These are phyloP conservation scores for Anabas testudineus DNA, from an alignment of 2,797 vertebrate species.

Conservation along the genomic window DNA sequence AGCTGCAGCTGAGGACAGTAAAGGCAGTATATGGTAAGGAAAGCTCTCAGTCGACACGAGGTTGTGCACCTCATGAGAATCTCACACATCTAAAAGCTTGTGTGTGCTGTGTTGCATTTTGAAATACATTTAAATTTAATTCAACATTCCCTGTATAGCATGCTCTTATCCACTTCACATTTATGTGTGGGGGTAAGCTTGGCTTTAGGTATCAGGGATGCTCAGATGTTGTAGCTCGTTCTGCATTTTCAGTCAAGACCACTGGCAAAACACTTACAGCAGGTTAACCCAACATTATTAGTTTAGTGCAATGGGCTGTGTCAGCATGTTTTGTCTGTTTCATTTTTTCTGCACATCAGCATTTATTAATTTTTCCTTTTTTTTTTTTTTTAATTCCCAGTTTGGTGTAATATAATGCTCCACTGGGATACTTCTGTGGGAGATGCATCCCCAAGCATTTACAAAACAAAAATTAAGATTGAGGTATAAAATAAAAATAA, in stretches of 20 bases:
- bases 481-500: too few relatives aligned
- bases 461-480: too few relatives aligned
- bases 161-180: slow-evolving; percentile 35
- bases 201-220: slow-evolving; percentile 47
- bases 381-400: slow-evolving; percentile 27
- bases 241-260: slow-evolving; percentile 78
- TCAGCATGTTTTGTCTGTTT: slow-evolving; percentile 67
- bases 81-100: not conserved
- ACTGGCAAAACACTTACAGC: slow-evolving; percentile 69
- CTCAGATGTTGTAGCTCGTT: slow-evolving; percentile 59
- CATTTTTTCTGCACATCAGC: slow-evolving; percentile 76
- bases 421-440: slow-evolving; percentile 10
- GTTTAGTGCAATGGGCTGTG: slow-evolving; percentile 71
- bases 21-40: too few relatives aligned
- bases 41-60: not conserved
- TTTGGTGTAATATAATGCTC: slow-evolving; percentile 15
- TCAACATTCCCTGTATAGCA: slow-evolving; percentile 13
- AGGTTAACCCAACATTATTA: slow-evolving; percentile 78
- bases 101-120: not conserved
- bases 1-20: too few relatives aligned
- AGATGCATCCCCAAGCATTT: slow-evolving; percentile 13
- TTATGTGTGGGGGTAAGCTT: slow-evolving; percentile 42
- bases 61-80: not conserved
- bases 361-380: slow-evolving; percentile 55
- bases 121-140: slow-evolving; percentile 32